Evolutionary conservation across 2,797 vertebrate species (phyloP).

Genomic region (Gymnopithys bicolor): DNA sequence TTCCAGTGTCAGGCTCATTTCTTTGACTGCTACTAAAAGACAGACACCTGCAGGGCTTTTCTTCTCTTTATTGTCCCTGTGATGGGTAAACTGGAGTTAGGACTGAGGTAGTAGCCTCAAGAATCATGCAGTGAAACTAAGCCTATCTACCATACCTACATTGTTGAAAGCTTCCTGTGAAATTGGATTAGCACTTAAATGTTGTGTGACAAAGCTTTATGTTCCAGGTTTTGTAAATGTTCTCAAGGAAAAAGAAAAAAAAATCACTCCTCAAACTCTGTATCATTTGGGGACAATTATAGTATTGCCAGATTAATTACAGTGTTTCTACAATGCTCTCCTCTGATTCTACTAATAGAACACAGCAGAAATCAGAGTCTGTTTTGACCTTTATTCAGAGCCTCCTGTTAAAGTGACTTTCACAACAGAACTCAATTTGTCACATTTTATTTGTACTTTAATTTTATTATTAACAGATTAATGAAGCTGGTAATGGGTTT

Average conservation of each 20-base stretch:
- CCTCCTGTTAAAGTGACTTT: constrained; percentile 50
- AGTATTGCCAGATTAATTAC: constrained; percentile 48
- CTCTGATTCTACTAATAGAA: constrained; percentile 47
- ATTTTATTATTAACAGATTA: constrained; percentile 73
- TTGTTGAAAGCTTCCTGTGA: background rate
- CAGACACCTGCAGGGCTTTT: no score
- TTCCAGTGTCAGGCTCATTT: background rate
- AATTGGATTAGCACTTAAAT: constrained; percentile 23
- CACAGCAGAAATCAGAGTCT: constrained; percentile 20
- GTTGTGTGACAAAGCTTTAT: background rate
- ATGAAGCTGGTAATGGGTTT: constrained; percentile 67
- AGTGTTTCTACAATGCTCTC: constrained; percentile 11
- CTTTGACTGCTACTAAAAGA: background rate
- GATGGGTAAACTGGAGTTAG: background rate
- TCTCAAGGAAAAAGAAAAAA: background rate
- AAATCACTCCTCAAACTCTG: background rate
- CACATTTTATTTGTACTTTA: constrained; percentile 72
- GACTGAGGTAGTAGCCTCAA: background rate
- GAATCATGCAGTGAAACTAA: background rate
- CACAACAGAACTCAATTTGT: constrained; percentile 61
- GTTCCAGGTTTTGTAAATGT: constrained; percentile 17
- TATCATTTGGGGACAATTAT: constrained; percentile 36
- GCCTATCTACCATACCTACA: background rate
- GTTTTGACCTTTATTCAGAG: constrained; percentile 66
- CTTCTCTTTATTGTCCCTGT: background rate